phyloP scores from a whole-genome alignment of 2,113 vertebrate species.

The Callocephalon fimbriatum region DNA sequence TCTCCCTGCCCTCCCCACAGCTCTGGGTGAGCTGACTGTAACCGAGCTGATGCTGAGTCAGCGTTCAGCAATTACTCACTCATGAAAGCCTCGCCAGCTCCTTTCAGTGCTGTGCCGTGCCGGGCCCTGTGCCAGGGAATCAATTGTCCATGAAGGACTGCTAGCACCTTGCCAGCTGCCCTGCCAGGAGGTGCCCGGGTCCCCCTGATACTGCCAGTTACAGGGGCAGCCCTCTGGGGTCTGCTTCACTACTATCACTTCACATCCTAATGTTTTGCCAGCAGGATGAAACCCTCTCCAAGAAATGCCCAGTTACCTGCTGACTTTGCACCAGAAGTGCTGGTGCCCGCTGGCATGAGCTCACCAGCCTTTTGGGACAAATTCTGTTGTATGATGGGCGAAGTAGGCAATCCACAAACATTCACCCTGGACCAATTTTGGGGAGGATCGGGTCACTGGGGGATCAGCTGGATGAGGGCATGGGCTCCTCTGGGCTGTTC shows the following conservation, averaged over 20 bases:
- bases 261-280: background rate
- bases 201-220: fast-evolving
- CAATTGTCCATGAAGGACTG: background rate
- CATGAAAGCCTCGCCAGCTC: background rate
- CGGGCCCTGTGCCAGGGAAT: background rate
- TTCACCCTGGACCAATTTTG: background rate
- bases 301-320: background rate
- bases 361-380: background rate
- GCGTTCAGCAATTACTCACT: background rate
- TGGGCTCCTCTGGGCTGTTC: fast-evolving
- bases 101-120: background rate
- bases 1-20: background rate
- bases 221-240: fast-evolving
- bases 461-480: background rate
- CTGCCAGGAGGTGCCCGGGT: background rate
- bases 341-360: fast-evolving
- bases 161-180: fast-evolving
- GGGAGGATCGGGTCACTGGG: background rate
- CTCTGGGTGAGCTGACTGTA: background rate
- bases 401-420: background rate
- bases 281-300: background rate
- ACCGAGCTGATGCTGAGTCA: background rate
- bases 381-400: background rate
- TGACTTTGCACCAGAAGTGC: background rate
- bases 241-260: fast-evolving